Evolutionary conservation across 2,113 vertebrate species (phyloP), one percentile per base, ranked within the genome.

Genomic region (Gnathonemus longibarbis): DNA sequence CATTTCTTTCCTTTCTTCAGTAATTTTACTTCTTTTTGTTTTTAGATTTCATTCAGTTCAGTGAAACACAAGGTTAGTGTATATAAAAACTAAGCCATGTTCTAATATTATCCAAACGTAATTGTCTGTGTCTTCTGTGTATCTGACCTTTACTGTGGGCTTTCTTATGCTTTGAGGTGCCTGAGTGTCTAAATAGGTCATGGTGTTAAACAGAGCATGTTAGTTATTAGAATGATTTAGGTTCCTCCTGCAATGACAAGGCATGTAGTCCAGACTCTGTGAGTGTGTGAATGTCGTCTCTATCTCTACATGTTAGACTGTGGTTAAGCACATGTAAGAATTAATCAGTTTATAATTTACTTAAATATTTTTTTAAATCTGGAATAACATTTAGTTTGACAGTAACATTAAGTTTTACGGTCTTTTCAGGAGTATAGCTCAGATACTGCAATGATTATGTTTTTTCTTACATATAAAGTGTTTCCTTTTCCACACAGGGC

Each of bases 381-480:
- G 31, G 31, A 77, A 77, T 39, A 2, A 77, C 2, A 42, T 39
- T 15, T 77, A 77, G 15, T 77, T 77, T 77, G 70, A 77, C 13
- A 77, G 31, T 77, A 17, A 15, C 70, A 74, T 39, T 35, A 70
- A 1, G 9, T 31, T 70, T 70, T 70, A 74, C 17, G 31, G 31
- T 17, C 13, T 5, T 15, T 35, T 74, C 10, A 5, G 13, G 27
- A 74, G 31, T 42, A 42, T 77, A 1, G 42, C 74, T 77, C 15
- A 13, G 9, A 77, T 77, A n/a, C 62, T 0, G 0, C 1, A 42
- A 24, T 0, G 0, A 49, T 2, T 0, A 1, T 90, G 62, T 0
- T 86, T 77, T 17, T 89, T 88, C 13, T 42, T 7, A 5, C 7
- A 15, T 27, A 10, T 84, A 6, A 74, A 39, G 15, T 7, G 53